These are phyloP conservation scores for Cydia splendana DNA, from an alignment of 1,140 invertebrate genomes.

Conservation along the genomic window DNA sequence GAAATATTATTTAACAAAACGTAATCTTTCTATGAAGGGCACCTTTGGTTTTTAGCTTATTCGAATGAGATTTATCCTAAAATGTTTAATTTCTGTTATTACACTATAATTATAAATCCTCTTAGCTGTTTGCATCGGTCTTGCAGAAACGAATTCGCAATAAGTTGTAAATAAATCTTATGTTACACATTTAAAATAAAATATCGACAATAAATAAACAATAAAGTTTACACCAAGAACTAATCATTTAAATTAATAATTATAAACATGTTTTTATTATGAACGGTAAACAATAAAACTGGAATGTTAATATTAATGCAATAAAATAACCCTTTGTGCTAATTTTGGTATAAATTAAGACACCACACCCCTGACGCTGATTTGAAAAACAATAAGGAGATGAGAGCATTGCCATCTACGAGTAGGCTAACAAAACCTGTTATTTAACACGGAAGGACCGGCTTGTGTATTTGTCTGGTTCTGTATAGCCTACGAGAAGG, in stretches of 20 bases:
- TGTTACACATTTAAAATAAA: conserved; percentile 70
- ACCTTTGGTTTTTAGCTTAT: conserved; percentile 82
- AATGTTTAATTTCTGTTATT: conserved; percentile 75
- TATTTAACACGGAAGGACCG: conserved; percentile 33
- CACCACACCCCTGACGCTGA: conserved; percentile 63
- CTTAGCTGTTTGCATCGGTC: conserved; percentile 71
- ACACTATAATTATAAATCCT: conserved; percentile 74
- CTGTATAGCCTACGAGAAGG: conserved; percentile 29
- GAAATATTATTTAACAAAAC: conserved; percentile 80
- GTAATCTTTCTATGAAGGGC: conserved; percentile 81
- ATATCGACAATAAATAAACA: conserved; percentile 65
- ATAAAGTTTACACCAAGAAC: conserved; percentile 59
- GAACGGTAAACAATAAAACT: conserved; percentile 73
- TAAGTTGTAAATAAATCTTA: conserved; percentile 79
- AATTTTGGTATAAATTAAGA: conserved; percentile 76
- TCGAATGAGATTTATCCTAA: conserved; percentile 78
- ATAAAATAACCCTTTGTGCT: conserved; percentile 59
- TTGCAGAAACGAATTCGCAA: conserved; percentile 70
- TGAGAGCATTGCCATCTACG: conserved; percentile 46
- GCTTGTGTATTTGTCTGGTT: not conserved
- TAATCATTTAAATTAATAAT: conserved; percentile 68
- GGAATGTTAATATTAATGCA: conserved; percentile 77
- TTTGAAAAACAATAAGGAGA: conserved; percentile 56
- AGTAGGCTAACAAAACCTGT: not conserved
- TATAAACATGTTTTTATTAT: conserved; percentile 48